Percentiles rank a stretch among this genome's conserved stretches.
These are phyloP conservation scores for Channallabes apus DNA, from an alignment of 2,797 vertebrate genomes.

Conservation along the genomic window DNA sequence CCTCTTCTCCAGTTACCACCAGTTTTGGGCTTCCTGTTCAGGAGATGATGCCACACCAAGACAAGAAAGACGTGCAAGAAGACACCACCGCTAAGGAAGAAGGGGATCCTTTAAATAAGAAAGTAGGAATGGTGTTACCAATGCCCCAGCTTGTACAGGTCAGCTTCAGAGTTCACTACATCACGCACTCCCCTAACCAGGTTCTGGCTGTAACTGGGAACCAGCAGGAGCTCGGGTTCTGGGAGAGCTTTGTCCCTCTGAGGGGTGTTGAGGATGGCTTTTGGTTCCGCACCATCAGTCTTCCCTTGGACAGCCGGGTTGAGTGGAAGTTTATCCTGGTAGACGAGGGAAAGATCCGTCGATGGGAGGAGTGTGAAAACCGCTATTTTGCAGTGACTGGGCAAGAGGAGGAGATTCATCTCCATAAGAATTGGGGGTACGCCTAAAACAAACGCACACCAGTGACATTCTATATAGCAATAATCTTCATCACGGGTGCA, in stretches of 20 bases:
- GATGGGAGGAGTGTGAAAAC: conserved; percentile 93
- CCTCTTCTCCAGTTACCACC: background rate
- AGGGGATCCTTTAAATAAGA: conserved; percentile 62
- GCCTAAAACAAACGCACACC: conserved; percentile 62
- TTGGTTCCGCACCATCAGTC: conserved; percentile 78
- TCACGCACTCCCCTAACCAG: conserved; percentile 73
- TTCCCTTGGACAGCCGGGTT: conserved; percentile 78
- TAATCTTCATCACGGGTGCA: conserved; percentile 47
- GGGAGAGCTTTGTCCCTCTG: conserved; percentile 81
- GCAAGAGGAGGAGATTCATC: conserved; percentile 71
- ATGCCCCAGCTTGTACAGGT: conserved; percentile 77
- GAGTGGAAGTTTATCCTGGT: conserved; percentile 95
- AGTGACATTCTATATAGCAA: conserved; percentile 26
- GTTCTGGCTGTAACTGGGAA: conserved; percentile 84
- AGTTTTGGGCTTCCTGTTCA: background rate
- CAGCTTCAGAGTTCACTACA: conserved; percentile 86
- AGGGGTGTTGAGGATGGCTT: conserved; percentile 75
- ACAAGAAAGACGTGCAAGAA: background rate
- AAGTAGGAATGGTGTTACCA: conserved; percentile 71
- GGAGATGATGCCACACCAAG: background rate
- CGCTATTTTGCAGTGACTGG: conserved; percentile 78
- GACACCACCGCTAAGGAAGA: conserved; percentile 48
- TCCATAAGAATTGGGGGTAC: conserved; percentile 84
- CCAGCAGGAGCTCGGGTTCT: conserved; percentile 83
- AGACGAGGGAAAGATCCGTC: conserved; percentile 81